Conservation (phyloP, 2,113 vertebrate genomes). For the Pteronura brasiliensis region DNA sequence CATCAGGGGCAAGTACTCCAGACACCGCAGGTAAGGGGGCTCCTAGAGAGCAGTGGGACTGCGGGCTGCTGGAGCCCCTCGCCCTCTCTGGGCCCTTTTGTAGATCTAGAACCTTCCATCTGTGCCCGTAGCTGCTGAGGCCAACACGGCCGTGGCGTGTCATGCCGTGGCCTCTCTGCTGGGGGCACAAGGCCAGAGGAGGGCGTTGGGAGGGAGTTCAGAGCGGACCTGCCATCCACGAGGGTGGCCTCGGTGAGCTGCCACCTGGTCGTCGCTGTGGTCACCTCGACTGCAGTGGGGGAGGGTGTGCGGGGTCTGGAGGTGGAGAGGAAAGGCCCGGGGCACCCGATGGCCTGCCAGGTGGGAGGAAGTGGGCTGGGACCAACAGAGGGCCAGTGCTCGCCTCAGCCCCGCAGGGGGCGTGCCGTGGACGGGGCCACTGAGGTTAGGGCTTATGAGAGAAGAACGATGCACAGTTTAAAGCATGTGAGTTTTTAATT, state of each 20-base stretch:
- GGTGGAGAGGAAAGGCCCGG: neutral
- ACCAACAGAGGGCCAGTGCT: neutral
- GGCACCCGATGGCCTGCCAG: neutral
- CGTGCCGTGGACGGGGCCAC: neutral
- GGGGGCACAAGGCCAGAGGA: no score
- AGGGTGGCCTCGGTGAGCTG: neutral
- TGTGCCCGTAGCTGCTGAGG: neutral
- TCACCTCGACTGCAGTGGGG: neutral
- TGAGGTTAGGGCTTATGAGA: neutral
- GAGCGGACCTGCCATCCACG: neutral
- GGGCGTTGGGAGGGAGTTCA: neutral
- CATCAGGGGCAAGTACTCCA: conserved; percentile 95
- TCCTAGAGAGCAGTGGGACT: neutral
- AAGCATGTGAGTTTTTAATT: neutral
- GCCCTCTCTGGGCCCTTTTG: neutral
- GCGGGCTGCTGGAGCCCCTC: neutral
- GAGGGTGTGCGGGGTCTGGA: neutral
- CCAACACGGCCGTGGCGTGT: fast-evolving
- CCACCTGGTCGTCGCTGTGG: neutral
- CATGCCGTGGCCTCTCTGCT: neutral
- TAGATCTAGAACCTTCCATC: neutral
- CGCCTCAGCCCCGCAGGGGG: neutral
- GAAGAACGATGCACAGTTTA: neutral
- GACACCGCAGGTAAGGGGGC: conserved; percentile 93
- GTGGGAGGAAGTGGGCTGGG: neutral